These are phyloP conservation scores for Brotula barbata DNA, from an alignment of 2,797 vertebrate species.

Conservation along the genomic window DNA sequence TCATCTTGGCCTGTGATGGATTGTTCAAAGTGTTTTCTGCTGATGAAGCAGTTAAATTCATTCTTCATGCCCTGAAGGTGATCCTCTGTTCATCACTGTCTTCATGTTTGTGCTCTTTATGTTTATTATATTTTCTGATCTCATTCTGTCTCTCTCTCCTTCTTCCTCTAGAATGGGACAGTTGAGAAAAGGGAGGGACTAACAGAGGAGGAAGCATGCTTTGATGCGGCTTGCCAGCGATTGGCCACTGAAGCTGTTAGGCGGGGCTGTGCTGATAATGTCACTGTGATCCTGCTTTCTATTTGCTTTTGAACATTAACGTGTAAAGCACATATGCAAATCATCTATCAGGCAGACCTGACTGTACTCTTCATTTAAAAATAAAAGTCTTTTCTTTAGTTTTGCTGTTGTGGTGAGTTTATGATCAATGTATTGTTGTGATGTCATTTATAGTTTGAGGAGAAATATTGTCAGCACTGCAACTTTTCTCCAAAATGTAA, in stretches of 20 bases:
- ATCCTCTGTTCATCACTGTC: background rate
- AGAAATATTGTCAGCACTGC: background rate
- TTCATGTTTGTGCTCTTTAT: background rate
- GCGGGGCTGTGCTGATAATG: conserved; percentile 92
- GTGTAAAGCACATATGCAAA: background rate
- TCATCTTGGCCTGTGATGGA: conserved; percentile 93
- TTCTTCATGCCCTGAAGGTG: conserved; percentile 87
- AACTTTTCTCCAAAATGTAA: background rate
- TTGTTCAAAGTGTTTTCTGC: conserved; percentile 96
- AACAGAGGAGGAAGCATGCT: conserved; percentile 72
- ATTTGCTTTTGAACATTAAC: conserved; percentile 78
- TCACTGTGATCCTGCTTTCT: conserved; percentile 90
- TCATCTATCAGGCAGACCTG: background rate
- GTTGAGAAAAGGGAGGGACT: conserved; percentile 76
- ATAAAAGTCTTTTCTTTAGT: conserved; percentile 42
- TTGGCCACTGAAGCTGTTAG: conserved; percentile 91
- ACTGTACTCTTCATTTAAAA: conserved; percentile 30
- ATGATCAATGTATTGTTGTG: background rate
- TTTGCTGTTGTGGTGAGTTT: conserved; percentile 5
- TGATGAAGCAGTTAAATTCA: conserved; percentile 92
- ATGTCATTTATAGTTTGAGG: too few relatives aligned
- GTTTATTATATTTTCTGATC: background rate
- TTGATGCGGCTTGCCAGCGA: conserved; percentile 88
- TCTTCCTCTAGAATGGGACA: conserved; percentile 76
- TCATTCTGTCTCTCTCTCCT: too few relatives aligned